Base-by-base conservation (phyloP, 1,140 invertebrate species). In the Maconellicoccus hirsutus region DNA sequence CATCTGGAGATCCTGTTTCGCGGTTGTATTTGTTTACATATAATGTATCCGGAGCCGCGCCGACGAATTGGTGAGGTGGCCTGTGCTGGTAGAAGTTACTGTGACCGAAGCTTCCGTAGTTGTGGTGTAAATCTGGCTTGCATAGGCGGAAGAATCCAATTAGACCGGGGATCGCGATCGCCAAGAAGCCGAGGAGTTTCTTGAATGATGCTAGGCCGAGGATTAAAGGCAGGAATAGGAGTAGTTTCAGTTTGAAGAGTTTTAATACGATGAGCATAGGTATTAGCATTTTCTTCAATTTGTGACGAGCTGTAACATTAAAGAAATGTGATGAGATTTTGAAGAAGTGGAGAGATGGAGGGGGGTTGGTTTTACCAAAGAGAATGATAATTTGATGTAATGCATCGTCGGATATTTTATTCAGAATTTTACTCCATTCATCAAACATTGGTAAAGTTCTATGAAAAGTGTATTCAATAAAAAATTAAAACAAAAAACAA, bases 101-200 rank as follows among this genome's bases (percentile, higher is more conserved):
- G 73, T 84, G 81, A n/a, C 77, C 82, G 26, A 81, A 81, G 66
- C 74, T 78, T 16, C 78, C 78, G 39, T 79, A 78, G 52, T 75
- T 81, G 69, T 75, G 77, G 4, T 80, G 79, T 1, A 80, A 73
- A 14, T 82, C 77, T 0, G 84, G 84, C 70, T 83, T 84, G 80
- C 88, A 91, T 26, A 91, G 81, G 76, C 90, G 90, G 78, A 91
- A 90, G 80, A 90, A 91, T 8, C 86, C 90, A 72, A 91, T 91
- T 0, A 90, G 76, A 77, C 85, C 86, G 26, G 89, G 89, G 73
- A 92, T 80, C 23, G 90, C 82, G 42, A 92, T 84, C 22, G 88
- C 88, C 75, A 89, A 79, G 76, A 92, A 87, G 33, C 87, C 88
- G 1, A 92, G 81, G 76, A 92, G 84, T 75, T 92, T 92, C 79